phyloP scores from a whole-genome alignment of 2,888 invertebrate genomes.

The Fabriciana adippe region DNA sequence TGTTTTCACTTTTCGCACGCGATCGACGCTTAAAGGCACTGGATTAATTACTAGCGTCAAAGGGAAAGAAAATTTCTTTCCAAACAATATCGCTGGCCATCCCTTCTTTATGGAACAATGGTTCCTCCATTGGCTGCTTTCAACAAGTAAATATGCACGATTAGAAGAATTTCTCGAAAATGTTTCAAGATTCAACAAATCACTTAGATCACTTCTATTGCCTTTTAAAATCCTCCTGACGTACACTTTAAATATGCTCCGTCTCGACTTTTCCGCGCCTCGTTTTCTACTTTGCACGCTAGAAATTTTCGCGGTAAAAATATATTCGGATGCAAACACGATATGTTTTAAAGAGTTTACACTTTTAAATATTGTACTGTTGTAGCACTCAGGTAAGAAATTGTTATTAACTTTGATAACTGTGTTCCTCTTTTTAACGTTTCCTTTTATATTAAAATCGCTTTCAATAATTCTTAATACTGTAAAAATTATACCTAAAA shows the following conservation, averaged over 20 bases:
- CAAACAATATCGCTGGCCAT: conserved; percentile 68
- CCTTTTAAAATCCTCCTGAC: conserved; percentile 75
- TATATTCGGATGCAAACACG: conserved; percentile 69
- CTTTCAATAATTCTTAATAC: conserved; percentile 54
- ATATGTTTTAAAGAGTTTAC: conserved; percentile 66
- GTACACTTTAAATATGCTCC: conserved; percentile 73
- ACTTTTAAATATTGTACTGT: conserved; percentile 71
- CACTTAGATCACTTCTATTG: conserved; percentile 69
- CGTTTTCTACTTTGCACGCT: conserved; percentile 61
- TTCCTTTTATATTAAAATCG: conserved; percentile 67
- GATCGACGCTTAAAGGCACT: conserved; percentile 68
- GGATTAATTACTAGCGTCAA: conserved; percentile 71
- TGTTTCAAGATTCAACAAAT: conserved; percentile 72
- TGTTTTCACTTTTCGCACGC: conserved; percentile 70
- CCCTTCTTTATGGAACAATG: conserved; percentile 53
- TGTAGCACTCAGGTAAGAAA: conserved; percentile 62
- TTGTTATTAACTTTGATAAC: conserved; percentile 68
- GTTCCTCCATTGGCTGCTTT: conserved; percentile 56
- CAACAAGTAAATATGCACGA: conserved; percentile 69
- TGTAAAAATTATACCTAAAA: conserved; percentile 27
- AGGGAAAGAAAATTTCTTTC: conserved; percentile 57
- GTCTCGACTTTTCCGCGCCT: conserved; percentile 54
- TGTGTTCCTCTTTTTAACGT: conserved; percentile 74
- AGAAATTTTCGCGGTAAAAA: conserved; percentile 79
- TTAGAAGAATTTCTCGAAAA: conserved; percentile 69